Evolutionary conservation across 2,888 invertebrate genomes (phyloP).

Genomic region (Aporophyla nigra): DNA sequence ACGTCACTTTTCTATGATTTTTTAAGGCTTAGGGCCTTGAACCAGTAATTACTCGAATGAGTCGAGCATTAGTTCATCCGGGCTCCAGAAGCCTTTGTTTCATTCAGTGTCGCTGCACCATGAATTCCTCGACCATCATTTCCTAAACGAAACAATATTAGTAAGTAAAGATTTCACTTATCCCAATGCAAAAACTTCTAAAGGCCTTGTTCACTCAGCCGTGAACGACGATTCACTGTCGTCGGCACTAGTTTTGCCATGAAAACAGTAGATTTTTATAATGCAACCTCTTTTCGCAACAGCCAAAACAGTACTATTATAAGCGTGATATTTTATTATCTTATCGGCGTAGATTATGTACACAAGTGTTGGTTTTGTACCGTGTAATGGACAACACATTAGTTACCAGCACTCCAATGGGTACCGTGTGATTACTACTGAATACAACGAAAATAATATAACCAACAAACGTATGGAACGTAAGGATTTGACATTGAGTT

Average conservation of each 20-base stretch:
- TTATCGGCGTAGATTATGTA: conserved; percentile 89
- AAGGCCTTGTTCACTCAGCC: conserved; percentile 68
- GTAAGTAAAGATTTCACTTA: conserved; percentile 71
- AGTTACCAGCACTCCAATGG: conserved; percentile 80
- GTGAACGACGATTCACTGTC: conserved; percentile 65
- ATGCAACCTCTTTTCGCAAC: conserved; percentile 67
- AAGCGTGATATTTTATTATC: conserved; percentile 79
- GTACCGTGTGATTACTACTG: conserved; percentile 73
- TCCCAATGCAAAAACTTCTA: conserved; percentile 62
- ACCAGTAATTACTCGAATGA: conserved; percentile 58
- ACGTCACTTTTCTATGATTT: conserved; percentile 59
- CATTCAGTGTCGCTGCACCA: conserved; percentile 53
- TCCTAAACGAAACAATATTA: conserved; percentile 60
- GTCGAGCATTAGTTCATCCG: conserved; percentile 61
- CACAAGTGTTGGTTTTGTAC: conserved; percentile 85
- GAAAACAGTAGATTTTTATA: conserved; percentile 68
- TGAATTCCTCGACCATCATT: conserved; percentile 59
- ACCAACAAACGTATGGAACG: conserved; percentile 82
- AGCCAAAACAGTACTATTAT: conserved; percentile 68
- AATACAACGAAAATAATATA: conserved; percentile 70
- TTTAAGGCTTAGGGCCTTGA: conserved; percentile 65
- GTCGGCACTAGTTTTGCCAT: conserved; percentile 64
- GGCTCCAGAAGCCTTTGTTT: conserved; percentile 60
- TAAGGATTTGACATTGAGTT: conserved; percentile 87
- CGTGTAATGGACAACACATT: conserved; percentile 86